phyloP scores from a whole-genome alignment of 2,113 vertebrate species.

The Ivindomyrus marchei region DNA sequence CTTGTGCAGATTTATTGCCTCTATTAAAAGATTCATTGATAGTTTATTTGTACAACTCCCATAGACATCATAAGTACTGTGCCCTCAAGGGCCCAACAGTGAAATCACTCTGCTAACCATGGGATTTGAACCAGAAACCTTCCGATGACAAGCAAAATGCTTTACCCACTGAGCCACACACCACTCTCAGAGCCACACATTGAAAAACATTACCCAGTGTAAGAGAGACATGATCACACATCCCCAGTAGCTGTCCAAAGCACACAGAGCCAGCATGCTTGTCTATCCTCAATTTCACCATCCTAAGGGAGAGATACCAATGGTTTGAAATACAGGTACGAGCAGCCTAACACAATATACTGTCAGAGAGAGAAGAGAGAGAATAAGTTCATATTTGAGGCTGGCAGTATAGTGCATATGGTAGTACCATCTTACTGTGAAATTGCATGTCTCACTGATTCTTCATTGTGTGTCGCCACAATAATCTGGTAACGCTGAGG shows the following conservation, averaged over 20 bases:
- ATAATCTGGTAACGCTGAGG: conserved; percentile 65
- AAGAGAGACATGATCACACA: conserved; percentile 86
- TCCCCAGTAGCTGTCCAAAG: conserved; percentile 84
- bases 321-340: background rate
- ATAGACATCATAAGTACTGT: background rate
- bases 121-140: background rate
- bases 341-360: background rate
- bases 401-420: background rate
- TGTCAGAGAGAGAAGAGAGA: background rate
- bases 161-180: background rate
- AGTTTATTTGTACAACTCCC: background rate
- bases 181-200: background rate
- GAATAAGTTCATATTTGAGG: conserved; percentile 6
- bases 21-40: background rate
- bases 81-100: background rate
- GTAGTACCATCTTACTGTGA: conserved; percentile 32
- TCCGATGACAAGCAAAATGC: background rate
- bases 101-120: background rate
- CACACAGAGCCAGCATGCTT: conserved; percentile 60
- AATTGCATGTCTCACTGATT: conserved; percentile 64
- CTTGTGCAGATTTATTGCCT: background rate
- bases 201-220: conserved; percentile 61
- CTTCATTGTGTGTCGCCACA: conserved; percentile 83
- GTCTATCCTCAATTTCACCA: conserved; percentile 65
- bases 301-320: conserved; percentile 48